Evolutionary conservation across 2,888 invertebrate genomes (phyloP).

Genomic region (Callinectes sapidus): DNA sequence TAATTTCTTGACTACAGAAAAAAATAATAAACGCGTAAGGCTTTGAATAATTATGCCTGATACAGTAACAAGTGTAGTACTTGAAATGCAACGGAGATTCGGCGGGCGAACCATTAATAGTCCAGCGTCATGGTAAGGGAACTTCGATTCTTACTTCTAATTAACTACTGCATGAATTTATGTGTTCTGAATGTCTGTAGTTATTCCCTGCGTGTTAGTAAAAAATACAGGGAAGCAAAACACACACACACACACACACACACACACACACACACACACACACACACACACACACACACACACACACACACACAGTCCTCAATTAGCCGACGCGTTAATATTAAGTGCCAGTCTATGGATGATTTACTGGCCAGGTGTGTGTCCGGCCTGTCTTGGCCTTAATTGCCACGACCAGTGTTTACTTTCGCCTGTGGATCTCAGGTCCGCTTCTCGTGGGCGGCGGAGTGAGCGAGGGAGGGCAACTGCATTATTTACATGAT

Average conservation of each 20-base stretch:
- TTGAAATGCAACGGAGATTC: not conserved
- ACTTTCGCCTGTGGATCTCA: conserved; percentile 29
- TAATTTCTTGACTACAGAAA: not conserved
- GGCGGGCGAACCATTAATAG: not conserved
- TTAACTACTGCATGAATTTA: conserved; percentile 30
- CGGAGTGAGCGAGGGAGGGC: not conserved
- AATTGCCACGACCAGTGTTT: conserved; percentile 35
- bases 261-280: conserved; percentile 44
- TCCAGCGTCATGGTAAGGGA: conserved; percentile 30
- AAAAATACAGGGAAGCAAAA: not conserved
- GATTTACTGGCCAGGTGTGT: conserved; percentile 31
- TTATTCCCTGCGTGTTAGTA: conserved; percentile 8
- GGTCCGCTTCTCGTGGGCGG: not conserved
- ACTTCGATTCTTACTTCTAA: conserved; percentile 35
- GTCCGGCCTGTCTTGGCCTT: conserved; percentile 36
- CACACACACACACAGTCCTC: conserved; percentile 35
- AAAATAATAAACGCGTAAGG: not conserved
- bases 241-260: conserved; percentile 18
- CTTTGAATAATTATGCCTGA: conserved; percentile 12
- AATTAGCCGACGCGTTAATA: conserved; percentile 28
- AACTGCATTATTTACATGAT: conserved; percentile 19
- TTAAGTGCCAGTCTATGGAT: conserved; percentile 37
- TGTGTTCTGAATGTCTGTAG: conserved; percentile 31
- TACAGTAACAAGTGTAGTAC: not conserved
- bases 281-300: conserved; percentile 30